Conservation (phyloP, 1,140 invertebrate genomes). For the Paramacrobiotus metropolitanus region DNA sequence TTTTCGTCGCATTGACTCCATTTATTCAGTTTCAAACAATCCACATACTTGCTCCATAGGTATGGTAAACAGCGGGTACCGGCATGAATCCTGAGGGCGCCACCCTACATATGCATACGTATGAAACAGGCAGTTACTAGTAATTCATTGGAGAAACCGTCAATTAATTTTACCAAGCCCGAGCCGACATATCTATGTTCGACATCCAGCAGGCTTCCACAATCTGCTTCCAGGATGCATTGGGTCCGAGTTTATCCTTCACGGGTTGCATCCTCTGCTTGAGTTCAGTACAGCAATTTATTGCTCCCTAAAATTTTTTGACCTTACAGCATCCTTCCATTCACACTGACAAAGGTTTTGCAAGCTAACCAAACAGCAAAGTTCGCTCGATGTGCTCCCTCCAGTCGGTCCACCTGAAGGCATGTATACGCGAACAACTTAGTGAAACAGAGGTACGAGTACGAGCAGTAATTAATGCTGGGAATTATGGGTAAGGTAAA, state of each 20-base stretch:
- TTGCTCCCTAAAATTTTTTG: slow-evolving; percentile 33
- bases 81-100: no score
- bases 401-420: no score
- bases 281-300: slow-evolving; percentile 39
- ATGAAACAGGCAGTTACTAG: no score
- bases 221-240: slow-evolving; percentile 39
- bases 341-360: neutral
- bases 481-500: slow-evolving; percentile 9
- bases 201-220: slow-evolving; percentile 30
- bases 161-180: no score
- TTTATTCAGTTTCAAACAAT: neutral
- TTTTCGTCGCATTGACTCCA: neutral
- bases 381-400: no score
- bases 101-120: no score
- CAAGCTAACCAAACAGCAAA: neutral
- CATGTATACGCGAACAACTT: no score
- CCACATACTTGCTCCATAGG: slow-evolving; percentile 31
- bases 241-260: slow-evolving; percentile 30
- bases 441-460: no score
- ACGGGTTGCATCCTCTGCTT: slow-evolving; percentile 35
- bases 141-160: no score
- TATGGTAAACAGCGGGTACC: no score
- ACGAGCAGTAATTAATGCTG: neutral
- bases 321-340: neutral
- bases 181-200: slow-evolving; percentile 37